Evolutionary conservation across 92 coral and sea anemone genomes (phyloP).

Genomic region (Parazoanthus atlanticus): DNA sequence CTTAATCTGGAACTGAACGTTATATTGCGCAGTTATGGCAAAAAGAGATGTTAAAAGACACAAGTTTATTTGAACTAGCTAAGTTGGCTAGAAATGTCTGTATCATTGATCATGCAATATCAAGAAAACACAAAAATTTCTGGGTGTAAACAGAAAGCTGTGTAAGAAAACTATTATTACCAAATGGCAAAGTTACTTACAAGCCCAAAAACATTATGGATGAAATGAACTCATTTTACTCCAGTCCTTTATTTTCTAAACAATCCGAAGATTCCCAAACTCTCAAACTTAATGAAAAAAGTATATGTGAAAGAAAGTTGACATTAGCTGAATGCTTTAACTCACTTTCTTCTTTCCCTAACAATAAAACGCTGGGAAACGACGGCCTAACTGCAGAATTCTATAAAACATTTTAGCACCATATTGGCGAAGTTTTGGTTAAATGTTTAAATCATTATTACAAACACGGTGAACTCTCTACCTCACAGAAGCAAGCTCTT

Average conservation of each 20-base stretch:
- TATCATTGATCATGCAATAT: too few relatives aligned
- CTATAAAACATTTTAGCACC: conserved; percentile 25
- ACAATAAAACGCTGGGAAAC: conserved; percentile 17
- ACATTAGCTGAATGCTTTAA: conserved; percentile 42
- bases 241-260: too few relatives aligned
- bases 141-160: background rate
- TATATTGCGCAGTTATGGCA: too few relatives aligned
- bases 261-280: conserved; percentile 28
- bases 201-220: conserved; percentile 27
- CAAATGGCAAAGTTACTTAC: background rate
- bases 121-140: too few relatives aligned
- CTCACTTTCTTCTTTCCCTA: background rate
- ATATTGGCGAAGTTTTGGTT: conserved; percentile 26
- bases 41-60: too few relatives aligned
- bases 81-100: too few relatives aligned
- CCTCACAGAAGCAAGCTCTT: background rate
- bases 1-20: too few relatives aligned
- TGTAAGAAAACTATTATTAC: background rate
- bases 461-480: background rate
- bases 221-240: conserved; percentile 19
- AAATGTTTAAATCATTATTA: background rate
- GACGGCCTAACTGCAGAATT: background rate
- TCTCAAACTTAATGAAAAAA: conserved; percentile 3
- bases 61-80: too few relatives aligned
- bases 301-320: conserved; percentile 39